Evolutionary conservation across 2,888 invertebrate species (phyloP).

Genomic region (Orthonychiurus folsomi): DNA sequence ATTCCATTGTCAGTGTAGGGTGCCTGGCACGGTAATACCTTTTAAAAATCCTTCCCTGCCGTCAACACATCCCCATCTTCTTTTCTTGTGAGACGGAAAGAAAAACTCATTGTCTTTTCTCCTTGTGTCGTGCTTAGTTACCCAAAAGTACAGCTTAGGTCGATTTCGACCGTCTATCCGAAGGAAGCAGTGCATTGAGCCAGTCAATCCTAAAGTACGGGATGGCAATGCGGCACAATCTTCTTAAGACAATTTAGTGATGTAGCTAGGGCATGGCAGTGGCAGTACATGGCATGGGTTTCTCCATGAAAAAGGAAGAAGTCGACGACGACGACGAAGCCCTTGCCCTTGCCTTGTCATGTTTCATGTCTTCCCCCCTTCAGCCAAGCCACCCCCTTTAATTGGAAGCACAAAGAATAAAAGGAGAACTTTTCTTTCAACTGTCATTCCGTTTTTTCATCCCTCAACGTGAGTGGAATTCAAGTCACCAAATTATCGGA

Average conservation of each 20-base stretch:
- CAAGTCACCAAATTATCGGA: neutral
- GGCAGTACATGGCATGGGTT: no score
- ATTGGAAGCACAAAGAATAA: conserved; percentile 1
- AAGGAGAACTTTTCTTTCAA: no score
- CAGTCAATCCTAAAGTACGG: no score
- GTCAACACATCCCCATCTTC: no score
- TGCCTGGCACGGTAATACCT: no score
- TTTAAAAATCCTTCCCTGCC: no score
- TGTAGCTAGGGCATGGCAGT: no score
- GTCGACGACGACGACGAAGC: no score
- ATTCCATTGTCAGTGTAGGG: no score
- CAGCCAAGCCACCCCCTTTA: neutral
- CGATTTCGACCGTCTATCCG: neutral
- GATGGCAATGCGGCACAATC: no score
- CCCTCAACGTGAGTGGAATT: neutral
- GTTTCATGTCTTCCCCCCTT: neutral
- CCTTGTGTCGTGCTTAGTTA: conserved; percentile 1
- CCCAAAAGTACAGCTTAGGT: neutral
- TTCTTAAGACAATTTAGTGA: neutral
- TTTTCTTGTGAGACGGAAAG: neutral
- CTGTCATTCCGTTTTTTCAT: no score
- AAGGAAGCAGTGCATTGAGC: neutral
- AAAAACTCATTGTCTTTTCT: neutral
- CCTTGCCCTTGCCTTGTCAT: neutral
- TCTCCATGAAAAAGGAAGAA: no score